Evolutionary conservation across 2,113 vertebrate genomes (phyloP), one percentile per base, ranked within the genome.

Genomic region (Bubo bubo): DNA sequence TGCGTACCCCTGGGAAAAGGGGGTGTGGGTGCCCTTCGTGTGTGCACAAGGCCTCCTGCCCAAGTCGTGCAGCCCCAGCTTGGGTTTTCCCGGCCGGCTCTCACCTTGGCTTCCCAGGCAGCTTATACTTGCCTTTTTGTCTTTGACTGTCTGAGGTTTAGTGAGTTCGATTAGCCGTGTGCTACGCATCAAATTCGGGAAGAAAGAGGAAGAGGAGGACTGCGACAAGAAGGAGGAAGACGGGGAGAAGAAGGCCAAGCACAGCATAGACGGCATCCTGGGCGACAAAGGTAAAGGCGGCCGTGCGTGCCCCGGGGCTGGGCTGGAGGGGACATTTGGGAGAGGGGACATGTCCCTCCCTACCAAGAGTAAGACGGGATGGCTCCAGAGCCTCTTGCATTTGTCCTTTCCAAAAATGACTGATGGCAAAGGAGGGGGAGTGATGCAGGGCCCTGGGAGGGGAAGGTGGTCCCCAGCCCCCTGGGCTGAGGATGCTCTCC

Each of bases 121-220:
- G 94, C 98, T 98, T 98, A 98, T 98, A 98, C 90, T 92, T 75
- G 88, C 97, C 95, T 93, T 97, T 97, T 96, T 98, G 97, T 96
- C 97, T 98, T 98, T 98, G 93, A 93, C 98, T 98, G 98, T 98
- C 97, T 97, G 98, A 98, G 98, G 98, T 98, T 99, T 99, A 99
- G 99, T 99, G 99, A 99, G 99, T 98, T 99, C 99, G 98, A 99
- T 99, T 99, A 99, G 99, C 99, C 99, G 99, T 62, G 99, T 99
- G 98, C 99, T 99, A 98, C 99, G 99, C 98, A 99, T 99, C 98
- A 99, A 99, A 97, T 99, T 99, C 98, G 99, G 99, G 98, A 99
- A 99, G 98, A 99, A 99, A 97, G 99, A 99, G 98, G 99, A 99
- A 85, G 99, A 99, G 30, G 99, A 99, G 45, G 99, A 99, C 39